phyloP scores from a whole-genome alignment of 1,140 invertebrate genomes.

The Penaeus japonicus region DNA sequence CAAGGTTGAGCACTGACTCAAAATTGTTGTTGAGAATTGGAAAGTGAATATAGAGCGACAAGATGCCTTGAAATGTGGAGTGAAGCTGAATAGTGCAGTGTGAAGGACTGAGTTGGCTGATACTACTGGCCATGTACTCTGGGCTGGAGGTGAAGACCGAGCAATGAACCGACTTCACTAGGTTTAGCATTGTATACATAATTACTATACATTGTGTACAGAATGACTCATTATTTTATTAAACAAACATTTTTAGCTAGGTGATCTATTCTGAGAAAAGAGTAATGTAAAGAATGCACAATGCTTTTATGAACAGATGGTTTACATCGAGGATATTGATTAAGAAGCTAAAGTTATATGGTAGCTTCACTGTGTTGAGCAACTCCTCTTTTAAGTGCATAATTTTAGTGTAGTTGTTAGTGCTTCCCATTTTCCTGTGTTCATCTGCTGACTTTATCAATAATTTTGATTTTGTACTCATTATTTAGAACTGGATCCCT shows the following conservation, averaged over 20 bases:
- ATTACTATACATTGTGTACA: slow-evolving; percentile 57
- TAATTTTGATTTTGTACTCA: slow-evolving; percentile 46
- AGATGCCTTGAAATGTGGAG: slow-evolving; percentile 52
- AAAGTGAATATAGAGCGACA: slow-evolving; percentile 43
- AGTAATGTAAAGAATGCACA: slow-evolving; percentile 51
- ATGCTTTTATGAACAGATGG: slow-evolving; percentile 55
- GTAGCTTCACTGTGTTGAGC: slow-evolving; percentile 55
- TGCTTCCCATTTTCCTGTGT: slow-evolving; percentile 57
- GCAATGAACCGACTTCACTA: slow-evolving; percentile 51
- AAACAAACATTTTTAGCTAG: slow-evolving; percentile 57
- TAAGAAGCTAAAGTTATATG: slow-evolving; percentile 44
- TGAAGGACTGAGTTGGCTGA: slow-evolving; percentile 40
- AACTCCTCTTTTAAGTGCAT: slow-evolving; percentile 57
- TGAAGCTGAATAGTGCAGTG: slow-evolving; percentile 54
- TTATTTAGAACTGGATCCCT: slow-evolving; percentile 51
- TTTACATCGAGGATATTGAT: slow-evolving; percentile 51
- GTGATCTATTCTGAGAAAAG: slow-evolving; percentile 50
- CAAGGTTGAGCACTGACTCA: slow-evolving; percentile 50
- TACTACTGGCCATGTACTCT: slow-evolving; percentile 25
- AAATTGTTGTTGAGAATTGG: slow-evolving; percentile 40
- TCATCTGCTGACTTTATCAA: slow-evolving; percentile 53
- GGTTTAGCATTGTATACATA: slow-evolving; percentile 57
- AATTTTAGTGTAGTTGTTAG: slow-evolving; percentile 58
- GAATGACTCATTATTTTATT: slow-evolving; percentile 58
- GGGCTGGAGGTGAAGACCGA: slow-evolving; percentile 47